Base-by-base conservation (phyloP, 92 coral and sea anemone species). In the Umimayanthus chanpuru region DNA sequence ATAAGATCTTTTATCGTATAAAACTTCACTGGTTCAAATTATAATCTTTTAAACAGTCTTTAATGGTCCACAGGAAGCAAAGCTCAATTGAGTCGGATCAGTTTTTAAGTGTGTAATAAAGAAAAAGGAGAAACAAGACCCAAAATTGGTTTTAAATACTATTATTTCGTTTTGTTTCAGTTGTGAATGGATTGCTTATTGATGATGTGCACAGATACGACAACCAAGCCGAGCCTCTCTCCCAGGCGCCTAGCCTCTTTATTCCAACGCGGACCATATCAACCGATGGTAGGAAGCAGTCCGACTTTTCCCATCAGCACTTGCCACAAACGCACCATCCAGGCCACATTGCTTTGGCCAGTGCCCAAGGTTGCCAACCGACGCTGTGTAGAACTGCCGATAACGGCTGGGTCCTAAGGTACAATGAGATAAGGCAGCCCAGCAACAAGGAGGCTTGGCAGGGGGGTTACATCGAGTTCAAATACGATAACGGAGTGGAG, bases 81-180 rank as follows among this genome's bases (percentile, higher is more conserved):
- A 53, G 58, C 58, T 53, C 36, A 12, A 53, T 14, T 15, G 18
- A 53, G 58, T 9, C 18, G 4, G 58, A 3, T 53, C 58, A 53
- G 58, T 53, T 11, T 47, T 47, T 5, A 0, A 47, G 10, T 47
- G 11, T 6, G 50, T 7, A 6, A 7, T 47, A 41, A 41, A 47
- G 50, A 47, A 47, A 47, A 47, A 47, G 50, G 11, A 47, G 11
- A 6, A 47, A 47, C 50, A 47, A 47, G 11, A 47, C 50, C 50
- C 8, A 11, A 32, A 47, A 47, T 1, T 47, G 50, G 11, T 47
- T 53, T 76, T 40, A 38, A 16, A 76, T 39, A 41, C 21, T 25
- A 43, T n/a, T 77, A 30, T 78, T 78, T 78, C 81, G 26, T 78
- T 39, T 32, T 32, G 78, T 74, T 38, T 12, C 78, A 81, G 85